Evolutionary conservation across 2,888 invertebrate species (phyloP).

Genomic region (Volucella inanis): DNA sequence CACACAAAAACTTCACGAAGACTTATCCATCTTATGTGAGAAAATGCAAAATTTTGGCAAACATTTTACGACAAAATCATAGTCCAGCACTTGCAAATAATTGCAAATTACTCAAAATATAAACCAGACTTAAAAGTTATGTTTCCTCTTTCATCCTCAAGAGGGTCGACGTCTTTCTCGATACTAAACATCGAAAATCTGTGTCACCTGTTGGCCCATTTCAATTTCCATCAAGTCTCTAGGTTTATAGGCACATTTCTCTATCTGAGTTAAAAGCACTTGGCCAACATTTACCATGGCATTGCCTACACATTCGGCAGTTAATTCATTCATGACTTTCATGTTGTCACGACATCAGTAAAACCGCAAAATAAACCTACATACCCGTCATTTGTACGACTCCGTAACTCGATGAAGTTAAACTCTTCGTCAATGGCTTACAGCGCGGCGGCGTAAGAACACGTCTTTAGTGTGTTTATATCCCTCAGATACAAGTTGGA

Average conservation of each 20-base stretch:
- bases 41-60: too few relatives aligned
- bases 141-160: neutral
- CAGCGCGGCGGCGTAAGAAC: neutral
- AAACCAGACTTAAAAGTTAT: neutral
- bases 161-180: too few relatives aligned
- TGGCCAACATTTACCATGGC: neutral
- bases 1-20: too few relatives aligned
- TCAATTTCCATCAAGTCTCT: conserved; percentile 18
- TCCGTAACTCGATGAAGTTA: neutral
- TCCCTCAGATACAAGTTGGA: neutral
- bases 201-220: conserved; percentile 1
- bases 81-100: neutral
- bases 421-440: neutral
- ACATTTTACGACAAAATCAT: too few relatives aligned
- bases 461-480: conserved; percentile 12
- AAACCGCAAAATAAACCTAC: conserved; percentile 24
- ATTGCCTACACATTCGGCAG: neutral
- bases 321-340: conserved; percentile 12
- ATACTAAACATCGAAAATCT: too few relatives aligned
- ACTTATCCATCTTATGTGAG: too few relatives aligned
- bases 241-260: conserved; percentile 11
- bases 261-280: neutral
- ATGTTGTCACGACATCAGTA: conserved; percentile 15
- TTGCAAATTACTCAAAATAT: neutral
- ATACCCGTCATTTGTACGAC: neutral